Base-by-base conservation (phyloP, 2,113 vertebrate species). In the Motacilla tschutschensis region DNA sequence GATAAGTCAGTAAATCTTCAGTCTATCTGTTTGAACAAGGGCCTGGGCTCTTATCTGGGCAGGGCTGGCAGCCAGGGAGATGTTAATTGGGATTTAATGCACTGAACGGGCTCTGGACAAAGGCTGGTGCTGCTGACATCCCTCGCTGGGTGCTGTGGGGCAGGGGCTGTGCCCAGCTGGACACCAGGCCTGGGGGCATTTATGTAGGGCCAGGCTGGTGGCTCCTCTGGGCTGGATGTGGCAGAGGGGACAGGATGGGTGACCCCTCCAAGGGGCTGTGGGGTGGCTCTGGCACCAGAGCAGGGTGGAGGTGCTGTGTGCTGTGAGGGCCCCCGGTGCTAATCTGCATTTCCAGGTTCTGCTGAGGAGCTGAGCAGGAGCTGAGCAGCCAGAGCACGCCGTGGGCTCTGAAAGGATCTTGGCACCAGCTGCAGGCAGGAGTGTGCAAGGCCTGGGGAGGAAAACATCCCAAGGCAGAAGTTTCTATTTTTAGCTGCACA, bases 1-100 rank as follows among this genome's bases (percentile, higher is more conserved):
- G 91, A 57, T 85, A 92, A 91, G 62, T 80, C 90, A 21, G 77
- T 89, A 89, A 94, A 87, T 93, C 79, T 87, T 85, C 50, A 1
- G 66, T 18, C 48, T 43, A 43, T 21, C 82, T 89, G 83, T 60
- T 79, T 9, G 1, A 77, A 85, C 76, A 57, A 80, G 94, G 85
- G 90, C 58, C 75, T 62, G 28, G 66, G 11, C 77, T 75, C 65
- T 91, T 83, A 85, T 87, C 80, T 79, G 12, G 15, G 74, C 70
- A 38, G 85, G 87, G 85, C 90, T 80, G 70, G 78, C 88, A 66
- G 82, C 79, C 50, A 14, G 85, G 87, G 77, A 79, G 83, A 80
- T 36, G 79, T 54, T 85, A 78, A 81, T 78, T 78, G 89, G 31
- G 63, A 29, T 92, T 83, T 85, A 64, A 85, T 47, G 83, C 1